A percentile compares a stretch with the other conserved stretches of the same genome.
Evolutionary conservation across 92 coral and sea anemone genomes (phyloP).

Genomic region (Porites rus): DNA sequence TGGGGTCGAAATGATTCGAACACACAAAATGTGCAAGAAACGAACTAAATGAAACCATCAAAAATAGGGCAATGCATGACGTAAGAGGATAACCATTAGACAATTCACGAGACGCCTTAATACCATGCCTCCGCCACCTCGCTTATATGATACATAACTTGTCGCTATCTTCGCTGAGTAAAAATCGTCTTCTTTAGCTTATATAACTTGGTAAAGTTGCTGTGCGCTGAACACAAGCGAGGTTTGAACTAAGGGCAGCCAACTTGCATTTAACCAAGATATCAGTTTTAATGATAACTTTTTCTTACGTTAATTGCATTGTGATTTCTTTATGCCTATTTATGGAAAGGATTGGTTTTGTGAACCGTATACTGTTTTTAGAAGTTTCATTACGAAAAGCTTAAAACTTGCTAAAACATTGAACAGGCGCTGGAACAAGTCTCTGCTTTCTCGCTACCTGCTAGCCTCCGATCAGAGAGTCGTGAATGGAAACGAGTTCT

Average conservation of each 20-base stretch:
- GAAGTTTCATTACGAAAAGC: neutral
- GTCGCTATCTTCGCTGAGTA: neutral
- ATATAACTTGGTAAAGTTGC: neutral
- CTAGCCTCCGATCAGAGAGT: too few relatives aligned
- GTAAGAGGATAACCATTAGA: neutral
- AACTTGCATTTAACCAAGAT: too few relatives aligned
- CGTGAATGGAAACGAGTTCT: too few relatives aligned
- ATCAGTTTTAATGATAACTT: neutral
- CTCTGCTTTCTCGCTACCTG: too few relatives aligned
- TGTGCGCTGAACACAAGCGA: neutral
- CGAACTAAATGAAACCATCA: neutral
- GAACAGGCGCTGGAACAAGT: too few relatives aligned
- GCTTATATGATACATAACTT: neutral
- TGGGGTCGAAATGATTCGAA: slow-evolving; percentile 39
- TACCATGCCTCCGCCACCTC: slow-evolving; percentile 70
- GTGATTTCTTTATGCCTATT: neutral
- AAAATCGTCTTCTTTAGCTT: neutral
- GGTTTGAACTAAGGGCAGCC: too few relatives aligned
- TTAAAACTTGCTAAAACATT: neutral
- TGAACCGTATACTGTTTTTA: neutral
- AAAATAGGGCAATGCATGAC: neutral
- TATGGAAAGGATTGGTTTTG: neutral
- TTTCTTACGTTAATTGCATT: slow-evolving; percentile 32
- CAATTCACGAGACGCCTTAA: slow-evolving; percentile 64
- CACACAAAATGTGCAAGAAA: slow-evolving; percentile 5